Percentiles rank a stretch among this genome's conserved stretches.
Evolutionary conservation across 2,888 invertebrate species (phyloP).

Genomic region (Galeopsomyia nigrocyanea): DNA sequence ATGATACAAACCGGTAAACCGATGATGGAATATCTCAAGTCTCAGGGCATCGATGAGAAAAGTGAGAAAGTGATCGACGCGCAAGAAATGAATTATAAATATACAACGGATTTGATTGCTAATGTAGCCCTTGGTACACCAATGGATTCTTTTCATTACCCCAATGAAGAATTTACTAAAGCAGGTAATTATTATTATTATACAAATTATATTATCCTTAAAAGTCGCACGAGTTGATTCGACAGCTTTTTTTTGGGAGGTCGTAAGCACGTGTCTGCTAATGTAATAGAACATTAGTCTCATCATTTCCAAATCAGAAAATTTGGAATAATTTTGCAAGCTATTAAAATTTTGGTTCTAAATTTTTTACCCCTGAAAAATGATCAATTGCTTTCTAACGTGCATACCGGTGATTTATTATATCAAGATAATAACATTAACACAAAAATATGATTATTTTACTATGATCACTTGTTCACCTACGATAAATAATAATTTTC

Average conservation of each 20-base stretch:
- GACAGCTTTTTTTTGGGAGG: no score
- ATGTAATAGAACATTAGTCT: no score
- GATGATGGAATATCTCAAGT: conserved; percentile 57
- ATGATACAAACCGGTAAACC: conserved; percentile 66
- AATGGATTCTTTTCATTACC: conserved; percentile 59
- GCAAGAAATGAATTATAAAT: conserved; percentile 60
- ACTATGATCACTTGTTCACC: not conserved
- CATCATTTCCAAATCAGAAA: no score
- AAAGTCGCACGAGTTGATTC: no score
- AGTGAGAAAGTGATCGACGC: conserved; percentile 56
- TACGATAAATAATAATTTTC: conserved; percentile 41
- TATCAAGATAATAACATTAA: no score
- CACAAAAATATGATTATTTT: not conserved
- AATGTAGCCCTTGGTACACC: conserved; percentile 58
- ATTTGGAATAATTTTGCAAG: no score
- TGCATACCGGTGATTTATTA: no score
- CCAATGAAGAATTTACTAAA: conserved; percentile 57
- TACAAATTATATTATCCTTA: no score
- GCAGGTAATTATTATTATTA: conserved; percentile 51
- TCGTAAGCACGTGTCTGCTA: no score
- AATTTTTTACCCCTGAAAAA: no score
- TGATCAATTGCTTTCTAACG: no score
- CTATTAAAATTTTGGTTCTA: not conserved
- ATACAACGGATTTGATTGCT: conserved; percentile 61
- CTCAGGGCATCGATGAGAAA: conserved; percentile 39